Evolutionary conservation across 2,797 vertebrate genomes (phyloP).

Genomic region (Sebastes hubbsi): DNA sequence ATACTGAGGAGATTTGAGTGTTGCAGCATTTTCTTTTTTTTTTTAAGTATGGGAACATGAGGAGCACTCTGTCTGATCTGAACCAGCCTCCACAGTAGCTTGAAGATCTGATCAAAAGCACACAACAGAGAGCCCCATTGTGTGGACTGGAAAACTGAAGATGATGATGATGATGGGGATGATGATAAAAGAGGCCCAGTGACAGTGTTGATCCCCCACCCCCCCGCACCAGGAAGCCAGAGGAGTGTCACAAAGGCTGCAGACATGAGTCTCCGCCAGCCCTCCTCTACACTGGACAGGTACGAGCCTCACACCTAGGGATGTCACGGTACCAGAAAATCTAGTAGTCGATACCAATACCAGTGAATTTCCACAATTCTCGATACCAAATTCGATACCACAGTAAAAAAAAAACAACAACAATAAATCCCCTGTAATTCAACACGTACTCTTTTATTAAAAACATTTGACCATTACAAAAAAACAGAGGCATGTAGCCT

Average conservation of each 20-base stretch:
- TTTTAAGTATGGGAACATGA: constrained; percentile 54
- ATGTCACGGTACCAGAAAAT: too few species aligned
- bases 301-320: constrained; percentile 38
- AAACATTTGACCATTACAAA: too few species aligned
- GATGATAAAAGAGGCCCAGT: constrained; percentile 56
- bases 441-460: too few species aligned
- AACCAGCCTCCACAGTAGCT: constrained; percentile 41
- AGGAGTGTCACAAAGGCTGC: constrained; percentile 54
- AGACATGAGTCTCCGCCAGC: constrained; percentile 84
- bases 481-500: too few species aligned
- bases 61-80: constrained; percentile 44
- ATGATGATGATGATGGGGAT: constrained; percentile 25
- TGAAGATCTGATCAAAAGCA: constrained; percentile 36
- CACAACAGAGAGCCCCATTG: constrained; percentile 46
- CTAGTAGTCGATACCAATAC: too few species aligned
- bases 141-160: constrained; percentile 38
- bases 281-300: constrained; percentile 85
- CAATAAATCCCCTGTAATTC: too few species aligned
- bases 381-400: too few species aligned
- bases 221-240: constrained; percentile 56
- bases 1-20: neutral
- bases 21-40: constrained; percentile 15
- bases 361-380: too few species aligned
- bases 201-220: constrained; percentile 49
- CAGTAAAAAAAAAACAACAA: too few species aligned